Conservation (phyloP, 1,140 invertebrate genomes). For the Bombyx mori region DNA sequence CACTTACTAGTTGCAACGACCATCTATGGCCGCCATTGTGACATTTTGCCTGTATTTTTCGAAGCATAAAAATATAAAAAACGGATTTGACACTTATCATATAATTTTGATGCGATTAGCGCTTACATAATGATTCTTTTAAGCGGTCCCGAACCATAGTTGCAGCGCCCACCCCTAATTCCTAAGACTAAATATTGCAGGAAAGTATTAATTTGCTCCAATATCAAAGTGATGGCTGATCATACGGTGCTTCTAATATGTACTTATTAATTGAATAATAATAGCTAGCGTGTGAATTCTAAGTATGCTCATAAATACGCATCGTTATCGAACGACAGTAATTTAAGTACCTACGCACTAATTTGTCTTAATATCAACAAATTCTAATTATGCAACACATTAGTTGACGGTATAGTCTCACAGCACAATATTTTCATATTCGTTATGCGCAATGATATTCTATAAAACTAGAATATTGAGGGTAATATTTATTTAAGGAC, state of each 20-base stretch:
- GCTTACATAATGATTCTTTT: no score
- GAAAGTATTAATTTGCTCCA: no score
- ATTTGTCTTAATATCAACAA: conserved; percentile 10
- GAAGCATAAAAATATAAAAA: no score
- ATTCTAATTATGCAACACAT: conserved; percentile 21
- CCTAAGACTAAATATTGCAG: no score
- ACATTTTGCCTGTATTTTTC: no score
- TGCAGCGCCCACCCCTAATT: no score
- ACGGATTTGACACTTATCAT: no score
- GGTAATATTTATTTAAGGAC: background rate
- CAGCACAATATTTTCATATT: conserved; percentile 26
- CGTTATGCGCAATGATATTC: conserved; percentile 5
- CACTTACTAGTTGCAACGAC: no score
- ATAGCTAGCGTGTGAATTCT: background rate
- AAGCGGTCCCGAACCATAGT: no score
- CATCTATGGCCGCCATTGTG: no score
- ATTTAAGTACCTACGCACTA: conserved; percentile 9
- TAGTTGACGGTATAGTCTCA: conserved; percentile 25
- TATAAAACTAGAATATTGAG: background rate
- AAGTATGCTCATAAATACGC: background rate
- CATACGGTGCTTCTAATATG: conserved; percentile 1
- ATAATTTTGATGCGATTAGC: no score
- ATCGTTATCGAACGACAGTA: conserved; percentile 3
- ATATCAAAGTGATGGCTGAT: background rate
- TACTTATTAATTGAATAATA: background rate